Evolutionary conservation across 2,797 vertebrate genomes (phyloP).

Genomic region (Threskiornis aethiopicus): DNA sequence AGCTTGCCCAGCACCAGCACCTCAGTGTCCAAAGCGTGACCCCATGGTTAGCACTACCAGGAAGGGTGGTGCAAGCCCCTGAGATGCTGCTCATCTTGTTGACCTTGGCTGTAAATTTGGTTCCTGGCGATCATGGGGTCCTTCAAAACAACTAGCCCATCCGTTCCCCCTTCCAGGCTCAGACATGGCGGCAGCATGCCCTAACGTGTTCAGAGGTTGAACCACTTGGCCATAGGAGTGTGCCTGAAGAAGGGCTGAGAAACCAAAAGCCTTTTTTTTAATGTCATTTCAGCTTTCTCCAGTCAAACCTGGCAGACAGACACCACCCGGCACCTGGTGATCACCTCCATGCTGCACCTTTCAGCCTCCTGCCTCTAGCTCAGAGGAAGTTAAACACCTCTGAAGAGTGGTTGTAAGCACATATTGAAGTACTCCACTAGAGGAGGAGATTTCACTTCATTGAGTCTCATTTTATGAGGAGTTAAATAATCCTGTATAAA

Average conservation of each 20-base stretch:
- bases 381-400: not conserved
- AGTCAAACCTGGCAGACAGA: not conserved
- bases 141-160: not conserved
- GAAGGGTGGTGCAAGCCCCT: not conserved
- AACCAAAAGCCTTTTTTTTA: not conserved
- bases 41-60: not conserved
- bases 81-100: not conserved
- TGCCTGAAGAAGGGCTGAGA: not conserved
- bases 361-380: not conserved
- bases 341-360: not conserved
- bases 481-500: not conserved
- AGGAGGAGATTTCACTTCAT: not conserved
- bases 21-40: not conserved
- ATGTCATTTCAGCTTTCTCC: not conserved
- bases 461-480: not conserved
- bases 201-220: accelerated
- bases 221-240: not conserved
- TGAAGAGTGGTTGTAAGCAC: not conserved
- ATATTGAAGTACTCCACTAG: not conserved
- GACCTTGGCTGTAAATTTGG: not conserved
- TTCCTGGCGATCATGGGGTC: not conserved
- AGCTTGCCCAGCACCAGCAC: not conserved
- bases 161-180: not conserved
- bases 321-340: accelerated
- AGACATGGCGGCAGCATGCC: not conserved